These are phyloP conservation scores for Maccullochella peelii DNA, from an alignment of 2,113 vertebrate species.

Conservation along the genomic window DNA sequence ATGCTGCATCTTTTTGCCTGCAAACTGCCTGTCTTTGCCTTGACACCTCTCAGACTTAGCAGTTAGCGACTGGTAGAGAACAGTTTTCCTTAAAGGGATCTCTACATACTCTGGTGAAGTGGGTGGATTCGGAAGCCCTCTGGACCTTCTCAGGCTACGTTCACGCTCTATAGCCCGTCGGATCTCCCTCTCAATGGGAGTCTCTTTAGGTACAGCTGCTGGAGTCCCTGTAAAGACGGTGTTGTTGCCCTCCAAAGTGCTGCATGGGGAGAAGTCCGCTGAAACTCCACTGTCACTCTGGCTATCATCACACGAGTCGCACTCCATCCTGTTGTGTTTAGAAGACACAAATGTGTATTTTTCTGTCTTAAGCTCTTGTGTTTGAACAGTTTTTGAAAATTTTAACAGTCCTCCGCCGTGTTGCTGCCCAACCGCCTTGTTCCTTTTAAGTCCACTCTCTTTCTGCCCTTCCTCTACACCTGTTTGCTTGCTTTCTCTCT, in stretches of 20 bases:
- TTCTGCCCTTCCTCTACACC: slow-evolving; percentile 64
- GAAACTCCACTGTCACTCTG: slow-evolving; percentile 78
- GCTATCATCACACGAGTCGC: slow-evolving; percentile 73
- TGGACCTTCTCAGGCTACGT: slow-evolving; percentile 89
- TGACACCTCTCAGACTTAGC: slow-evolving; percentile 77
- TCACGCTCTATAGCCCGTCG: slow-evolving; percentile 88
- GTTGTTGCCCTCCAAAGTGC: slow-evolving; percentile 55
- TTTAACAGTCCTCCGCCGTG: slow-evolving; percentile 16
- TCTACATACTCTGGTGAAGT: slow-evolving; percentile 82
- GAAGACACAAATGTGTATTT: slow-evolving; percentile 9
- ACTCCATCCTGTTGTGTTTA: slow-evolving; percentile 73
- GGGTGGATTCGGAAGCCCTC: slow-evolving; percentile 84
- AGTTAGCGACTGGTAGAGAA: slow-evolving; percentile 58
- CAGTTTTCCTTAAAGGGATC: slow-evolving; percentile 84
- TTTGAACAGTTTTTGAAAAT: slow-evolving; percentile 26
- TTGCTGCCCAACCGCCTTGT: slow-evolving; percentile 28
- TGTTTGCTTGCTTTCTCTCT: slow-evolving; percentile 69
- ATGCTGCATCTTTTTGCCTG: slow-evolving; percentile 89
- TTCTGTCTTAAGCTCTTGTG: slow-evolving; percentile 16
- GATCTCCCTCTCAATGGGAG: slow-evolving; percentile 92
- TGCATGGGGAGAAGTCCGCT: slow-evolving; percentile 71
- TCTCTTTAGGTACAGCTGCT: slow-evolving; percentile 79
- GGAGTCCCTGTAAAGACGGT: background rate
- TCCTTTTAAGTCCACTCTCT: slow-evolving; percentile 47
- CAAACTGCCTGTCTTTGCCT: slow-evolving; percentile 86